Percentiles rank a stretch among this genome's conserved stretches.
These are phyloP conservation scores for Cantharis lateralis DNA, from an alignment of 2,888 invertebrate genomes.

Conservation along the genomic window DNA sequence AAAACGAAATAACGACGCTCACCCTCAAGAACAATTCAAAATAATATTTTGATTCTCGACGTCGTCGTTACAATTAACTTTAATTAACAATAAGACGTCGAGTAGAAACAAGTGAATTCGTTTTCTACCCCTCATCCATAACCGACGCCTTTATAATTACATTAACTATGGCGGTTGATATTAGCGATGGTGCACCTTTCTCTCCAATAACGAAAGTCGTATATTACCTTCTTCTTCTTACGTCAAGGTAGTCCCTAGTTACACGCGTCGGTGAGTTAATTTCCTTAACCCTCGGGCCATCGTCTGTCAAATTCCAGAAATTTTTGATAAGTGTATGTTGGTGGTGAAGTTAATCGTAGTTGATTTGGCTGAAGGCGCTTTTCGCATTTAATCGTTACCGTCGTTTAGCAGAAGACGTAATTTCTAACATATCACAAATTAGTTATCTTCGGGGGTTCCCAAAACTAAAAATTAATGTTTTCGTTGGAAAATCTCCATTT, in stretches of 20 bases:
- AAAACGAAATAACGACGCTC: slow-evolving; percentile 28
- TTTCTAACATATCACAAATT: neutral
- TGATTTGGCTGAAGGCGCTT: slow-evolving; percentile 32
- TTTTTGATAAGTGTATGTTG: slow-evolving; percentile 30
- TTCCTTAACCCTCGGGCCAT: slow-evolving; percentile 43
- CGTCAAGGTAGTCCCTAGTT: slow-evolving; percentile 31
- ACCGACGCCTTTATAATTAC: slow-evolving; percentile 33
- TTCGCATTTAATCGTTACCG: neutral
- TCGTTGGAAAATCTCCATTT: neutral
- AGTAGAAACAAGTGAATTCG: slow-evolving; percentile 41
- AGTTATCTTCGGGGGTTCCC: neutral
- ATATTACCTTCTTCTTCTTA: slow-evolving; percentile 26
- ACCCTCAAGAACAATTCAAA: slow-evolving; percentile 34
- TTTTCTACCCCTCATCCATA: slow-evolving; percentile 30
- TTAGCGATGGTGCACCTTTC: slow-evolving; percentile 31
- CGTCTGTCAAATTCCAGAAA: slow-evolving; percentile 42
- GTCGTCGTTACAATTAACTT: slow-evolving; percentile 44
- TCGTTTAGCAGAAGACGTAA: neutral
- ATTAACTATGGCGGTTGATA: slow-evolving; percentile 34
- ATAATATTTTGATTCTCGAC: slow-evolving; percentile 39
- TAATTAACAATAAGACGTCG: slow-evolving; percentile 43
- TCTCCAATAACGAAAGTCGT: slow-evolving; percentile 1
- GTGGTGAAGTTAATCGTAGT: slow-evolving; percentile 40
- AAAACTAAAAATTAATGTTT: neutral
- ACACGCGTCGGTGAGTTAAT: slow-evolving; percentile 49